A percentile compares a stretch with the other conserved stretches of the same genome.
phyloP scores from a whole-genome alignment of 2,113 vertebrate species.

The Ptilonorhynchus violaceus region DNA sequence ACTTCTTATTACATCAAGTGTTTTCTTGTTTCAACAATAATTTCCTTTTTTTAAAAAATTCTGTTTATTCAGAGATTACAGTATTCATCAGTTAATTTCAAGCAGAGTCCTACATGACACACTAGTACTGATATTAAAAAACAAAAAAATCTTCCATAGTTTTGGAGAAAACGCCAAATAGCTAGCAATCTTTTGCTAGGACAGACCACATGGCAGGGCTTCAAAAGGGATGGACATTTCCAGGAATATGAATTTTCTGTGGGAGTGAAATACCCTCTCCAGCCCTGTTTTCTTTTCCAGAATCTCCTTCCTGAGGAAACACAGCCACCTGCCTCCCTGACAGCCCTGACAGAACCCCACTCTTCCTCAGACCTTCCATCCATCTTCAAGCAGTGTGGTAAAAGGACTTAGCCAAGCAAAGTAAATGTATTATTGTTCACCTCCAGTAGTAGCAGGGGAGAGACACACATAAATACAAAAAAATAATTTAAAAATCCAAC shows the following conservation, averaged over 20 bases:
- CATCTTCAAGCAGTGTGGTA: slow-evolving; percentile 71
- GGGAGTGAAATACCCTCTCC: background rate
- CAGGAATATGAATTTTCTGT: background rate
- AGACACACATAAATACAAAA: background rate
- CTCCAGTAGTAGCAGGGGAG: rapidly evolving
- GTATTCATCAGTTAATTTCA: background rate
- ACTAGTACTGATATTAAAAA: background rate
- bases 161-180: background rate
- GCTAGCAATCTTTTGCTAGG: background rate
- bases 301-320: slow-evolving; percentile 35
- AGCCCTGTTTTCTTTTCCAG: background rate
- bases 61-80: background rate
- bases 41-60: background rate
- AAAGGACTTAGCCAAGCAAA: slow-evolving; percentile 54
- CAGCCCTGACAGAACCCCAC: background rate
- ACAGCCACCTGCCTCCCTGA: slow-evolving; percentile 70
- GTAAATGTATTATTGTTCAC: background rate
- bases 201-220: background rate
- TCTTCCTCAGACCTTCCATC: slow-evolving; percentile 62
- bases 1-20: background rate
- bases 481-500: background rate
- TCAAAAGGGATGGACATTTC: background rate
- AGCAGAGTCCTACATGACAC: background rate
- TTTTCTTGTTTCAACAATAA: background rate
- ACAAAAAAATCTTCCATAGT: background rate